A percentile compares a stretch with the other conserved stretches of the same genome.
Conservation (phyloP, 2,888 invertebrate species). For the Notocelia uddmanniana region DNA sequence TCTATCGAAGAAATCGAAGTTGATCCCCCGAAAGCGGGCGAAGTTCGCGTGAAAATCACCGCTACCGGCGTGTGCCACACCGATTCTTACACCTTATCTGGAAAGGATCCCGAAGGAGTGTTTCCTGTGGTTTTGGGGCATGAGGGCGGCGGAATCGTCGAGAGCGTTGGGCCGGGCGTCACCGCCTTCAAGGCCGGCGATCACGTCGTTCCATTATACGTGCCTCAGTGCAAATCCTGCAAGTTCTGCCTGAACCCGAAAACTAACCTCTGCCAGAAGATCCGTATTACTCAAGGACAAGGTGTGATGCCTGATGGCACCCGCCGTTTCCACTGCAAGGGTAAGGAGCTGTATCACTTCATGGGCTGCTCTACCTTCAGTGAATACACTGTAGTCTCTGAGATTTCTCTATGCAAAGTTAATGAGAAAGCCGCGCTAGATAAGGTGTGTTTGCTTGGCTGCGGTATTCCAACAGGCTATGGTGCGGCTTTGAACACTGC, state of each 20-base stretch:
- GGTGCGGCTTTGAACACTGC: slow-evolving; percentile 97
- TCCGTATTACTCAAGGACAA: slow-evolving; percentile 93
- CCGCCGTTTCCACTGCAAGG: slow-evolving; percentile 92
- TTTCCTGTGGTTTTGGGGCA: slow-evolving; percentile 98
- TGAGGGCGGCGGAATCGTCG: slow-evolving; percentile 98
- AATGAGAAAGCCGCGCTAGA: slow-evolving; percentile 93
- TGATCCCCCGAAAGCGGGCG: slow-evolving; percentile 96
- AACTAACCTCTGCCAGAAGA: slow-evolving; percentile 98
- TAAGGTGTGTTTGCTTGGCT: slow-evolving; percentile 95
- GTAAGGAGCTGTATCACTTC: slow-evolving; percentile 92
- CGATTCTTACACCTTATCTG: slow-evolving; percentile 95
- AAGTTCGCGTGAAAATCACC: slow-evolving; percentile 93
- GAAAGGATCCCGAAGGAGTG: slow-evolving; percentile 95
- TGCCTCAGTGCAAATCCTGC: slow-evolving; percentile 98
- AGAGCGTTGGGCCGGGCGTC: slow-evolving; percentile 97
- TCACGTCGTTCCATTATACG: slow-evolving; percentile 98
- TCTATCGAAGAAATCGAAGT: slow-evolving; percentile 97
- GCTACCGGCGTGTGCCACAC: slow-evolving; percentile 96
- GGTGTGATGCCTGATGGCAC: slow-evolving; percentile 98
- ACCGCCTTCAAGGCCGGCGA: slow-evolving; percentile 95
- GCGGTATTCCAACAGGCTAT: slow-evolving; percentile 98
- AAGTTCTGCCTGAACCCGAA: slow-evolving; percentile 98
- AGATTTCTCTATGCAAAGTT: slow-evolving; percentile 98
- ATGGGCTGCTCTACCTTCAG: slow-evolving; percentile 99
- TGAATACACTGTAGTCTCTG: slow-evolving; percentile 97